Evolutionary conservation across 2,888 invertebrate species (phyloP), one percentile per base, ranked within the genome.

Genomic region (Philopedon plagiatum): DNA sequence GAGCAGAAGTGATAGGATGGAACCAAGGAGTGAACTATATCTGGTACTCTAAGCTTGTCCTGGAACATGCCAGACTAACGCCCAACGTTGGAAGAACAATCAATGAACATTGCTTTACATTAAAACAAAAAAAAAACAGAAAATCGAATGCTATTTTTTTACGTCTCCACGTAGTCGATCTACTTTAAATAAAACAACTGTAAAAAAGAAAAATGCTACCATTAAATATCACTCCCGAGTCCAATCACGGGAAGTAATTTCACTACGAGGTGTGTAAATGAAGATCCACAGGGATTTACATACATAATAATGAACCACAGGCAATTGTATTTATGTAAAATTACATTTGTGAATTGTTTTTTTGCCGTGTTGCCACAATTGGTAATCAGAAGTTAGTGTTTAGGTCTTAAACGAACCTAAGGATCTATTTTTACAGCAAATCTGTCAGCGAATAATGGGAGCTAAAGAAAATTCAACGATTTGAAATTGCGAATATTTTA

Each of bases 201-300:
- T 29, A 32, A 49, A 54, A 54, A 32, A 29, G 29, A 18, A 29
- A 54, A 54, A 54, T 13, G 51, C 15, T 15, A 29, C 13, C 51
- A 23, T n/a, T 5, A 26, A 26, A 54, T 54, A 49, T 58, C 44
- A 58, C 66, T 44, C 66, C 1, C 1, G 66, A 49, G 66, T 18
- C 57, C 57, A 66, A 66, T 66, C 66, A 37, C 37, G 58, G 58
- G 58, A 58, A 46, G 66, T 66, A 58, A 66, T 66, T 66, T 66
- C 23, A 44, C 58, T 37, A 21, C 49, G 34, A 58, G 49, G 58
- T 58, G 66, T 58, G 66, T 49, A 66, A 66, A 66, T 66, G 66
- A 19, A 46, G 8, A 19, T 49, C 66, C 44, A 46, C 5, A 3
- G 66, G 66, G 58, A 32, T 34, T 51, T 32, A 41, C 39, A 56